Evolutionary conservation across 2,888 invertebrate species (phyloP).

Genomic region (Beris chalybata): DNA sequence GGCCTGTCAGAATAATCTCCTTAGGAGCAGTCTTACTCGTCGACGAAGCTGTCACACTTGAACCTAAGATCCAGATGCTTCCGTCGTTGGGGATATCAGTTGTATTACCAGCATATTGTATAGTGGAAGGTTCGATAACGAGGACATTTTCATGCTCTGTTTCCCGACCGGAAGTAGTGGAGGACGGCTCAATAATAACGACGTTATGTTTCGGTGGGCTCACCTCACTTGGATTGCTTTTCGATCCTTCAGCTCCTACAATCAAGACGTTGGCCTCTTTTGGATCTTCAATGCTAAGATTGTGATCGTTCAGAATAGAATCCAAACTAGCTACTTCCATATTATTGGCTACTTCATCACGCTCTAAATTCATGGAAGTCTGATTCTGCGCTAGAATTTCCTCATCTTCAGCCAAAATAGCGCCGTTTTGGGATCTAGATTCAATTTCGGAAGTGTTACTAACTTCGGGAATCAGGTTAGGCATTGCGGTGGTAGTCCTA

Average conservation of each 20-base stretch:
- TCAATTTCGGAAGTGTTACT: not conserved
- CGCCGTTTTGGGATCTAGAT: not conserved
- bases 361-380: not conserved
- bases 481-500: conserved; percentile 27
- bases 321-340: not conserved
- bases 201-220: too few relatives aligned
- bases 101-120: conserved; percentile 15
- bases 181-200: too few relatives aligned
- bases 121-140: conserved; percentile 16
- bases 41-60: conserved; percentile 23
- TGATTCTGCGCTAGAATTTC: not conserved
- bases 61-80: conserved; percentile 23
- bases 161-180: not conserved
- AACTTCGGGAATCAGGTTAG: not conserved
- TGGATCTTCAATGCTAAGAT: not conserved
- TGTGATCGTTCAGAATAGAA: not conserved
- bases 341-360: not conserved
- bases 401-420: conserved; percentile 12
- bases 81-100: conserved; percentile 21
- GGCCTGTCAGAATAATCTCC: conserved; percentile 1
- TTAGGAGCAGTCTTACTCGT: conserved; percentile 6
- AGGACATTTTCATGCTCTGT: not conserved
- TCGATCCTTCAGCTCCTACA: conserved; percentile 1
- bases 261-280: not conserved
- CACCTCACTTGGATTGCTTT: too few relatives aligned